Percentiles rank a stretch among this genome's conserved stretches.
Evolutionary conservation across 2,888 invertebrate genomes (phyloP).

Genomic region (Aleiodes leptofemur): DNA sequence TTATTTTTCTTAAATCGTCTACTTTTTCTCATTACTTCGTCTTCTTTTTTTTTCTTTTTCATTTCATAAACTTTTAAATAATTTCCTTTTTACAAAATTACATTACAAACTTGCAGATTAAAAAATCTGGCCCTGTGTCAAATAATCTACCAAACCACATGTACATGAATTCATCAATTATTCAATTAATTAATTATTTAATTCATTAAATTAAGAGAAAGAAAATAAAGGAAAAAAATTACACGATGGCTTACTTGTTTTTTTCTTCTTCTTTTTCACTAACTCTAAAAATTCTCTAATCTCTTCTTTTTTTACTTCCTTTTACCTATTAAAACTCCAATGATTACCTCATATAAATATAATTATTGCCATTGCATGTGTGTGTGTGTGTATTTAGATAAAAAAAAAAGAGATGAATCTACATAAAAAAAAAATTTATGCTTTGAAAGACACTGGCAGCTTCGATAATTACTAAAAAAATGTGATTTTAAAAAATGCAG

Average conservation of each 20-base stretch:
- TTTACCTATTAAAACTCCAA: conserved; percentile 7
- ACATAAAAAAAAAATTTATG: no score
- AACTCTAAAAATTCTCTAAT: conserved; percentile 17
- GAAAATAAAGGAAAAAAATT: conserved; percentile 47
- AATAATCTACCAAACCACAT: conserved; percentile 65
- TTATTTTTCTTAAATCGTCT: conserved; percentile 17
- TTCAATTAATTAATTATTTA: background rate
- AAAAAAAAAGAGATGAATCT: no score
- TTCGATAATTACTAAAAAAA: conserved; percentile 50
- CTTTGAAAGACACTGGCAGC: conserved; percentile 17
- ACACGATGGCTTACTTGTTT: conserved; percentile 53
- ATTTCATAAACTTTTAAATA: conserved; percentile 64
- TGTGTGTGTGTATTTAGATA: no score
- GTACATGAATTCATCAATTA: conserved; percentile 62
- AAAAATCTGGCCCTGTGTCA: conserved; percentile 66
- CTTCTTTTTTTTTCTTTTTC: conserved; percentile 6
- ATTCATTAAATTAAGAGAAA: conserved; percentile 39
- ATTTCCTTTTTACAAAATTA: conserved; percentile 74
- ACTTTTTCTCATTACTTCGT: conserved; percentile 39
- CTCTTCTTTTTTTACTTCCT: conserved; percentile 34
- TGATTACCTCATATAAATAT: background rate
- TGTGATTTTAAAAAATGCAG: background rate
- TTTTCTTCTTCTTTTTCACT: background rate
- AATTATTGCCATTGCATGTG: no score
- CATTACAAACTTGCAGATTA: conserved; percentile 72